Percentiles rank a stretch among this genome's conserved stretches.
Evolutionary conservation across 2,113 vertebrate species (phyloP).

Genomic region (Donacobius atricapilla): DNA sequence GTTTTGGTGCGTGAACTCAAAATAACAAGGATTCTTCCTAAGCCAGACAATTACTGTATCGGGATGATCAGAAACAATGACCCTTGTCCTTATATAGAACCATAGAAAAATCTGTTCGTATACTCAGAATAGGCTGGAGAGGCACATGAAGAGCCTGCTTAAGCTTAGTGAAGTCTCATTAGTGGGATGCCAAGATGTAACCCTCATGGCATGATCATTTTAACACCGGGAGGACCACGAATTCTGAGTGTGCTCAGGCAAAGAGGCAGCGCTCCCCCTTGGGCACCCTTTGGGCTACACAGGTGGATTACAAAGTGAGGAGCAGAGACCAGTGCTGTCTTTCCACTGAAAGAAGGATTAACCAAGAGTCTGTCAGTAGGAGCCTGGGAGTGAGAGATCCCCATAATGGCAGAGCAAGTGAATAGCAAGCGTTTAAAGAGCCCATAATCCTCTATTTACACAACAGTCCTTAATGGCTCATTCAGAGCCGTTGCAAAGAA

Average conservation of each 20-base stretch:
- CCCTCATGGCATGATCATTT: neutral
- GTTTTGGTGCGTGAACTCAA: neutral
- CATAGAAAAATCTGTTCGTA: neutral
- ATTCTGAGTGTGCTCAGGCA: neutral
- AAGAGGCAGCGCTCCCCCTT: neutral
- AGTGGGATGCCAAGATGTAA: neutral
- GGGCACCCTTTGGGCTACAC: neutral
- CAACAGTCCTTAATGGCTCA: slow-evolving; percentile 69
- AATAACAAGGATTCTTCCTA: neutral
- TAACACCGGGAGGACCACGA: neutral
- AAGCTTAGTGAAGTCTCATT: neutral
- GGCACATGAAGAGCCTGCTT: neutral
- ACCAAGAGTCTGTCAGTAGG: slow-evolving; percentile 32
- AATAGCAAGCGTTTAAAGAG: slow-evolving; percentile 64
- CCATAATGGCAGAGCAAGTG: slow-evolving; percentile 56
- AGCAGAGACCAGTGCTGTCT: neutral
- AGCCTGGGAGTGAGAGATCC: slow-evolving; percentile 42
- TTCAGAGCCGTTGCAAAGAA: slow-evolving; percentile 66
- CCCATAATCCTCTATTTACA: slow-evolving; percentile 69
- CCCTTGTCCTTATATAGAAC: neutral
- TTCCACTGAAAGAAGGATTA: neutral
- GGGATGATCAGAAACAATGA: neutral
- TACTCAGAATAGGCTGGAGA: neutral
- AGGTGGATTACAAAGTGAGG: neutral
- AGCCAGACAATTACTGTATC: neutral